A percentile compares a stretch with the other conserved stretches of the same genome.
phyloP scores from a whole-genome alignment of 2,113 vertebrate genomes.

The Mugil cephalus region DNA sequence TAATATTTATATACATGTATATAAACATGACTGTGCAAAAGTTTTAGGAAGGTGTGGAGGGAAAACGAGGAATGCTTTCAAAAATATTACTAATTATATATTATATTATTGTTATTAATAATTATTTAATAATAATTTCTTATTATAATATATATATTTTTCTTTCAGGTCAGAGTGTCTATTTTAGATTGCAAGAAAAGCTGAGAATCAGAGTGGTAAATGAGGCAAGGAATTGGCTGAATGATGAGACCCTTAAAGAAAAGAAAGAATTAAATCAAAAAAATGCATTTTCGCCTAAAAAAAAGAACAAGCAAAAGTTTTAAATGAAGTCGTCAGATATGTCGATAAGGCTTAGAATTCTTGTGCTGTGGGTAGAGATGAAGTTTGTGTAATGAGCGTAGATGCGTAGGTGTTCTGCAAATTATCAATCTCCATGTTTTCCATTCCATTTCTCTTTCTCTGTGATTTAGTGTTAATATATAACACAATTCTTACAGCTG shows the following conservation, averaged over 20 bases:
- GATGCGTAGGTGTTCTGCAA: constrained; percentile 1
- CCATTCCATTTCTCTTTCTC: background rate
- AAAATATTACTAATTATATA: no score
- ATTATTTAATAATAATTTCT: no score
- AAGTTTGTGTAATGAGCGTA: constrained; percentile 21
- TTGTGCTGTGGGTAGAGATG: background rate
- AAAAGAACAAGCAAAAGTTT: background rate
- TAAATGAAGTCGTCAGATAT: background rate
- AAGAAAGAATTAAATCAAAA: background rate
- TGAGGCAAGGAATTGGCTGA: constrained; percentile 10
- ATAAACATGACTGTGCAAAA: no score
- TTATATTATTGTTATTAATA: no score
- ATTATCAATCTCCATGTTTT: constrained; percentile 12
- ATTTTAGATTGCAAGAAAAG: background rate
- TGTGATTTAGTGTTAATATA: constrained; percentile 1
- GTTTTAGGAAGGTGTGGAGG: no score
- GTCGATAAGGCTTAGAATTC: background rate
- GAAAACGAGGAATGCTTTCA: no score
- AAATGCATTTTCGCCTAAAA: background rate
- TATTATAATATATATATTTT: no score
- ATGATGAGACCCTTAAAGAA: background rate
- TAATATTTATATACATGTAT: no score
- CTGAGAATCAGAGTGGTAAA: background rate
- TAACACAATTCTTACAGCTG: constrained; percentile 15
- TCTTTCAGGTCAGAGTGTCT: background rate